Conservation (phyloP, 2,113 vertebrate species). For the Psophia crepitans region DNA sequence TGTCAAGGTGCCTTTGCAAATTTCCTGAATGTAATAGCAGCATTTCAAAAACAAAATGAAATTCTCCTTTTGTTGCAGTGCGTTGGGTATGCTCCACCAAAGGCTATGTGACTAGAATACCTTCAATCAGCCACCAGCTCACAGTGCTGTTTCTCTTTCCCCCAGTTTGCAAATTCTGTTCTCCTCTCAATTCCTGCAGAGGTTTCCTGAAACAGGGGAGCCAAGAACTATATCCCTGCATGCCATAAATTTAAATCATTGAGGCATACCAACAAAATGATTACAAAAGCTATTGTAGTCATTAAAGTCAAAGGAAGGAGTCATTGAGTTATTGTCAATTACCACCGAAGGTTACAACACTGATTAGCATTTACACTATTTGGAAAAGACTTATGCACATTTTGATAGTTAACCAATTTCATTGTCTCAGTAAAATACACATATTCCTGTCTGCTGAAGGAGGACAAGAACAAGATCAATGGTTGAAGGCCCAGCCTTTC, state of each 20-base stretch:
- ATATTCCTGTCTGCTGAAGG: not conserved
- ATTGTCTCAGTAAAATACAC: not conserved
- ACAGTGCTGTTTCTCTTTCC: not conserved
- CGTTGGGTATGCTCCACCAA: conserved; percentile 18
- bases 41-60: conserved; percentile 72
- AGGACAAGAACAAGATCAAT: not conserved
- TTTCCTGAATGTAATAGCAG: conserved; percentile 67
- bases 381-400: not conserved
- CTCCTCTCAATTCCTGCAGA: not conserved
- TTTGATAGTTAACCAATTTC: not conserved
- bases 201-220: not conserved
- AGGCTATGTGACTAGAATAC: conserved; percentile 60
- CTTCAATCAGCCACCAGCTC: not conserved
- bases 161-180: not conserved
- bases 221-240: not conserved
- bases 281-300: conserved; percentile 3
- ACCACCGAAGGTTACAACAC: not conserved
- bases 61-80: conserved; percentile 47
- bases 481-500: not conserved
- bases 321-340: not conserved
- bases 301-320: not conserved
- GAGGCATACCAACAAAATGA: not conserved
- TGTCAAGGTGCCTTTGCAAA: conserved; percentile 77
- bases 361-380: not conserved
- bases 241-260: not conserved